These are phyloP conservation scores for Mionectes macconnelli DNA, from an alignment of 2,113 vertebrate species.

Conservation along the genomic window DNA sequence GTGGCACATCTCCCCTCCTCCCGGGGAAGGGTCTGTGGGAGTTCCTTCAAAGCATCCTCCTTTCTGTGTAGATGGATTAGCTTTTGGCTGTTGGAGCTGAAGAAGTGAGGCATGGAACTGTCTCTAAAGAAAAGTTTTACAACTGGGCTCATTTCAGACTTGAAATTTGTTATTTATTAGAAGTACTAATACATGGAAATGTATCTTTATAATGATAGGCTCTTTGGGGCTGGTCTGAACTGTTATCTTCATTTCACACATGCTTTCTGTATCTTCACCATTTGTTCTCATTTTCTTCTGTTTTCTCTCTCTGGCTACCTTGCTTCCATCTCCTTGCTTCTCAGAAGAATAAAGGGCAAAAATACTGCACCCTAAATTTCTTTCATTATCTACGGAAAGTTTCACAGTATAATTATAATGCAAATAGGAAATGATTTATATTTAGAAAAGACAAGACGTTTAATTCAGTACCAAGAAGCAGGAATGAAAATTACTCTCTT, in stretches of 20 bases:
- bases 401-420: conserved; percentile 3
- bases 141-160: not conserved
- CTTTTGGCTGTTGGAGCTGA: not conserved
- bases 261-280: not conserved
- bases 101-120: not conserved
- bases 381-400: not conserved
- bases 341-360: not conserved
- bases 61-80: not conserved
- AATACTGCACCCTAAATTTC: not conserved
- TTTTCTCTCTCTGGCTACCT: not conserved
- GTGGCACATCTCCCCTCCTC: not conserved
- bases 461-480: not conserved
- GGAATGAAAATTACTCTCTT: not conserved
- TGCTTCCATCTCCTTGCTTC: not conserved
- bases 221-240: not conserved
- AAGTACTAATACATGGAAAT: not conserved
- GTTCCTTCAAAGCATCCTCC: rapidly evolving
- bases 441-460: not conserved
- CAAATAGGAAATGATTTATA: not conserved
- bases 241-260: not conserved
- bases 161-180: not conserved
- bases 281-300: not conserved
- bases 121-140: not conserved
- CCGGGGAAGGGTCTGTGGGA: not conserved
- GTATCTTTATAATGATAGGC: not conserved